Evolutionary conservation across 92 coral and sea anemone species (phyloP), one percentile per base, ranked within the genome.

Genomic region (Palythoa grandiflora): DNA sequence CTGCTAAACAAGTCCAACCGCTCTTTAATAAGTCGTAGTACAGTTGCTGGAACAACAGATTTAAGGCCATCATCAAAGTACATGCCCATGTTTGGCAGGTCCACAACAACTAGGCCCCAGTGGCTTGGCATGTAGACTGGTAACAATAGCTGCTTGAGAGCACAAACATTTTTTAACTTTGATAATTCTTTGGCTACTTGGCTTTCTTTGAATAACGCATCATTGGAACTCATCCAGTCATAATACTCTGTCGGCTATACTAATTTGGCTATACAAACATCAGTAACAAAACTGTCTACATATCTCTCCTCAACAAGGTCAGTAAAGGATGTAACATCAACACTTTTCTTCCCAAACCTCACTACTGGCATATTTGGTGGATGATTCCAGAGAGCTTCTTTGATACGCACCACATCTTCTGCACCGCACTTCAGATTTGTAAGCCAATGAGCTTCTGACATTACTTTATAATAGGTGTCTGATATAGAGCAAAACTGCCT

Each of bases 51-150:
- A 48, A 79, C 83, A 38, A 20, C 8, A 38, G 75, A 51, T n/a
- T 77, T 38, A 60, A 91, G 71, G 78, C 94, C 92, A 85, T 88
- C 94, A 79, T 91, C 91, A 88, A 91, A 91, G 57, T 38, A 59
- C n/a, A 85, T 10, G 28, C 79, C 68, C 51, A 15, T 21, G 21
- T 73, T 86, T 10, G 78, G 68, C 20, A 90, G 51, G 78, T 91
- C 87, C 9, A 66, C 73, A 61, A 84, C 79, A 13, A 80, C 70
- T 14, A 88, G 78, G 28, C 92, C 91, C 81, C 66, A 70, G 77
- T 38, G 66, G 48, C 9, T 88, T 6, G 79, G 38, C 50, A 2
- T 83, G 50, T 81, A 39, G 38, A 39, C 87, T 86, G 86, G 89
- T 90, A 80, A n/a, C 54, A 3, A 38, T 39, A 16, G 66, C 35